Base-by-base conservation (phyloP, 2,888 invertebrate genomes). In the Rhogogaster chlorosoma region DNA sequence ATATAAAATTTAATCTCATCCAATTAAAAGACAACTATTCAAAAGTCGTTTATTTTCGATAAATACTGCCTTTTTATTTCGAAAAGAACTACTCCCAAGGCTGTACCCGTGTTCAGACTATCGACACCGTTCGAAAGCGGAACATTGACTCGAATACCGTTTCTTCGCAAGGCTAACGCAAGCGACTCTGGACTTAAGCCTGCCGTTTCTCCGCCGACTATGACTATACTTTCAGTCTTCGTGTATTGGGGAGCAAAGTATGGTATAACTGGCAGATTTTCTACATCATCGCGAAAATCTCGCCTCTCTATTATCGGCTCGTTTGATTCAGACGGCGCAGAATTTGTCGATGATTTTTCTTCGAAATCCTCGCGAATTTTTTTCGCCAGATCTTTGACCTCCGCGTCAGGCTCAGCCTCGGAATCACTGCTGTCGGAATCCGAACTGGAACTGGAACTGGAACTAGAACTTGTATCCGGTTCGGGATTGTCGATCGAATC, bases 201-300 rank as follows among this genome's bases (percentile, higher is more conserved):
- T 92, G 97, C 95, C 9, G 98, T 98, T 94, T 99, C 99, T 10
- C 98, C 98, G 18, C 98, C 98, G 88, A 99, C 94, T 53, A 99
- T 95, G 5, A 99, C 92, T 45, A 96, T 95, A 42, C 96, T 94
- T 38, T 94, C 93, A 77, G 94, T 92, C 38, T 93, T 89, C 1
- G 94, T 91, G 92, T 95, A 97, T 89, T 96, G 94, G 0, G 96
- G 92, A 80, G 95, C 92, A 90, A 95, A 96, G 91, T 97, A 97
- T 49, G 96, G 95, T 73, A 95, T 86, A 49, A 95, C 91, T 36
- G 96, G 96, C 85, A 96, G 91, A 71, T 90, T 67, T 18, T 83
- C 83, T 10, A 67, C 78, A 12, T 53, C 36, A 9, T 29, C 87
- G 26, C 84, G 12, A 26, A 18, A 77, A 83, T 75, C 64, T 85